A percentile compares a stretch with the other conserved stretches of the same genome.
phyloP scores from a whole-genome alignment of 2,113 vertebrate genomes.

The Geococcyx californianus region DNA sequence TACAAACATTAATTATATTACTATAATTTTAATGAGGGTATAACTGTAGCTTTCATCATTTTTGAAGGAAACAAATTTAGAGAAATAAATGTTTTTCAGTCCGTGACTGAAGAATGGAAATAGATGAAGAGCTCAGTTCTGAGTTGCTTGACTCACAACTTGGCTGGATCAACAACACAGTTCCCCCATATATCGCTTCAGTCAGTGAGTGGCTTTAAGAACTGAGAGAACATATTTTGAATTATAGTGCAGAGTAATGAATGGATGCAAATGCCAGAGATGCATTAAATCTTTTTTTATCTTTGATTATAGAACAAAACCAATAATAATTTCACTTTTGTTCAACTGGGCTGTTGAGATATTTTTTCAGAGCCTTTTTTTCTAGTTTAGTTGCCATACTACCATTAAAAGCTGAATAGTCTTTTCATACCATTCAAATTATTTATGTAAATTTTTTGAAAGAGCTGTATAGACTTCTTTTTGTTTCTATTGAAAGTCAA shows the following conservation, averaged over 20 bases:
- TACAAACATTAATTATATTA: neutral
- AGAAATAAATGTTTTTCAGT: neutral
- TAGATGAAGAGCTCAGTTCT: neutral
- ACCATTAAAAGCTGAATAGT: neutral
- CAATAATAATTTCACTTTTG: neutral
- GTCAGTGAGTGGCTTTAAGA: neutral
- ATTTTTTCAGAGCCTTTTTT: neutral
- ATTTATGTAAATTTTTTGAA: neutral
- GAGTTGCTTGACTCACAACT: neutral
- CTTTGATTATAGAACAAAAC: neutral
- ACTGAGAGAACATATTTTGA: neutral
- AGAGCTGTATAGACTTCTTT: neutral
- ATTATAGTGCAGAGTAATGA: neutral
- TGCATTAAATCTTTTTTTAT: neutral
- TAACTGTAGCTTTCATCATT: neutral
- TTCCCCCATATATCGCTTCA: neutral
- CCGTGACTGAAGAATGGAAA: neutral
- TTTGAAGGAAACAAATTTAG: neutral
- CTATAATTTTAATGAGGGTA: neutral
- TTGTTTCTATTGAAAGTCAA: neutral
- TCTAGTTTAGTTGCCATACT: neutral
- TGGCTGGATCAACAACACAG: neutral
- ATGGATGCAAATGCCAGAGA: neutral
- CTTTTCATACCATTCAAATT: neutral
- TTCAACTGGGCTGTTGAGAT: neutral